Evolutionary conservation across 2,797 vertebrate genomes (phyloP), one percentile per base, ranked within the genome.

Genomic region (Hyperoplus lanceolatus): DNA sequence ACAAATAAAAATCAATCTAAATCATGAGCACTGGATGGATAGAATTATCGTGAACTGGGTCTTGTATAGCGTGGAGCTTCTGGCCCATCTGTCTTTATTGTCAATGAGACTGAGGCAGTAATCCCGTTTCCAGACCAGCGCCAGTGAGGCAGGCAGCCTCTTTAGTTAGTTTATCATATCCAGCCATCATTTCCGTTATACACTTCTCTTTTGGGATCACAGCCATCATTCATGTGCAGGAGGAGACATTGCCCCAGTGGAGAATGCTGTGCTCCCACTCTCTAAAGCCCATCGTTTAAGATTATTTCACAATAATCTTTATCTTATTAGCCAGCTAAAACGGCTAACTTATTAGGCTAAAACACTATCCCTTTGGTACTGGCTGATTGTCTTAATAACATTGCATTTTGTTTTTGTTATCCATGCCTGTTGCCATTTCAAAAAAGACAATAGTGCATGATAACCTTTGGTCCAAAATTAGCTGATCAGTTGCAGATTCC

Each of bases 81-180:
- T 49, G 68, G 75, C 60, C 84, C 90, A 89, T 92, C 88, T 90
- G 89, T 90, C 84, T 87, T 79, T 87, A 90, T 88, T 92, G 88
- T 90, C 84, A 83, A 53, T 72, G 61, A 83, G 83, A 76, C 81
- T 82, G 69, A 89, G 79, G 66, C 56, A 2, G 68, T 90, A 82
- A 91, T 88, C 83, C 83, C 71, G 68, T 89, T 90, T 89, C 61
- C 61, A 88, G 87, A 74, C 53, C 76, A 77, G 83, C 13, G 16
- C 72, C 87, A 82, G 69, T 73, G 75, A 83, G 73, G 63, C 86
- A 78, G 72, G 68, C 70, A 67, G 74, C 36, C 48, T 53, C 81
- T 80, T 77, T 55, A 54, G 54, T 87, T 77, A 73, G 80, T 88
- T 88, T 84, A 81, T 80, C 77, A 82, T 80, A 71, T 79, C 69